phyloP scores from a whole-genome alignment of 2,888 invertebrate species.

The Cancer borealis region DNA sequence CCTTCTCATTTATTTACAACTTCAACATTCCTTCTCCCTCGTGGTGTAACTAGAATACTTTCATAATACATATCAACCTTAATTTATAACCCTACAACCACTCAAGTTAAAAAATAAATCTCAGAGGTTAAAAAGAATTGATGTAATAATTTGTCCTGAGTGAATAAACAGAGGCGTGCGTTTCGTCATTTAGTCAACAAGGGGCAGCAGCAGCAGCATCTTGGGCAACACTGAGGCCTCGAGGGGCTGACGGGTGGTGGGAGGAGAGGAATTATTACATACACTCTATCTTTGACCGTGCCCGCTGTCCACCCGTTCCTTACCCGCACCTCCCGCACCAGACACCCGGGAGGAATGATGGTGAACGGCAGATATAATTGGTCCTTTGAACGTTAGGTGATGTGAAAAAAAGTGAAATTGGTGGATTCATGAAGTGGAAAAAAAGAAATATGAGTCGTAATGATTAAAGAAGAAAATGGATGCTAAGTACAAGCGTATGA shows the following conservation, averaged over 20 bases:
- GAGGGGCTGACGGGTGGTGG: neutral
- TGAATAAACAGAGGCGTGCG: neutral
- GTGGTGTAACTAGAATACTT: neutral
- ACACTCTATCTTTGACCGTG: neutral
- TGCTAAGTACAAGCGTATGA: neutral
- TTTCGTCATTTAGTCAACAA: neutral
- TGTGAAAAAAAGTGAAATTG: neutral
- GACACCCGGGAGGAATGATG: neutral
- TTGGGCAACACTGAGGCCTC: neutral
- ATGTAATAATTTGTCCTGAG: neutral
- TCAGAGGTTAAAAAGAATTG: neutral
- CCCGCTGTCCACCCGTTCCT: neutral
- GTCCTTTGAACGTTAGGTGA: neutral
- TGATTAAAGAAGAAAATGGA: neutral
- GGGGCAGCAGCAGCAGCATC: neutral
- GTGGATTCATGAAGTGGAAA: neutral
- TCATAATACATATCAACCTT: neutral
- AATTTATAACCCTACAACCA: neutral
- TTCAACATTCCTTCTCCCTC: neutral
- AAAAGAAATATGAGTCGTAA: neutral
- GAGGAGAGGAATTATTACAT: neutral
- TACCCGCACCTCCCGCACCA: neutral
- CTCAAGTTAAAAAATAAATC: neutral
- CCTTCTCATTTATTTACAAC: neutral
- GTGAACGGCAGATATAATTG: neutral